A percentile compares a stretch with the other conserved stretches of the same genome.
phyloP scores from a whole-genome alignment of 2,113 vertebrate species.

The Nesogale talazaci region DNA sequence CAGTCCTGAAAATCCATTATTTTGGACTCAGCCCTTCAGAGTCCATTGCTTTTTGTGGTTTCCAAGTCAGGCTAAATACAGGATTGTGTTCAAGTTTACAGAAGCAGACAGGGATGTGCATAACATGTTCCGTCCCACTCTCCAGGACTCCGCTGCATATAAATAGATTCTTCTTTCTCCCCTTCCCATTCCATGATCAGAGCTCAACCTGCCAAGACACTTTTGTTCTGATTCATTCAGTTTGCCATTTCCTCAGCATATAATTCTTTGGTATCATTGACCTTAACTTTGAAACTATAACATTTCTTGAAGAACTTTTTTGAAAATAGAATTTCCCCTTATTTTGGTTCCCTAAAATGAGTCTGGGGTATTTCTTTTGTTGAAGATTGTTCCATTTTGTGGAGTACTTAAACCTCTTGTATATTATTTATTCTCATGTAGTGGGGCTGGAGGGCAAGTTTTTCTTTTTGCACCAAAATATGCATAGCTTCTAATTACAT shows the following conservation, averaged over 20 bases:
- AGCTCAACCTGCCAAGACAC: background rate
- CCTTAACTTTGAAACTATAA: constrained; percentile 12
- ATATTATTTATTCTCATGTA: background rate
- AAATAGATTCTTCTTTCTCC: background rate
- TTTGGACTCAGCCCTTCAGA: background rate
- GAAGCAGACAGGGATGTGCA: background rate
- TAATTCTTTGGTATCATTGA: background rate
- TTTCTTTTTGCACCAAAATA: background rate
- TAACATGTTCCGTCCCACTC: background rate
- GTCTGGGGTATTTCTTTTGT: background rate
- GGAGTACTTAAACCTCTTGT: background rate
- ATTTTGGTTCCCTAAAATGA: background rate
- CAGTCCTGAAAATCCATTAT: background rate
- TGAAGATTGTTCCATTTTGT: background rate
- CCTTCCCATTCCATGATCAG: background rate
- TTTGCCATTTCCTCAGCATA: background rate
- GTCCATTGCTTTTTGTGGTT: background rate
- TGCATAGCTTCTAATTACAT: background rate
- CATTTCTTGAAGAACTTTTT: background rate
- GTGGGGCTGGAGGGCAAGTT: background rate
- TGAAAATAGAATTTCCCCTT: background rate
- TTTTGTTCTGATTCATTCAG: background rate
- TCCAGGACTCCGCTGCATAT: background rate
- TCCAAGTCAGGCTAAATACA: background rate
- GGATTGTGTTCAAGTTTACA: background rate